Evolutionary conservation across 2,888 invertebrate genomes (phyloP).

Genomic region (Epinotia brunnichana): DNA sequence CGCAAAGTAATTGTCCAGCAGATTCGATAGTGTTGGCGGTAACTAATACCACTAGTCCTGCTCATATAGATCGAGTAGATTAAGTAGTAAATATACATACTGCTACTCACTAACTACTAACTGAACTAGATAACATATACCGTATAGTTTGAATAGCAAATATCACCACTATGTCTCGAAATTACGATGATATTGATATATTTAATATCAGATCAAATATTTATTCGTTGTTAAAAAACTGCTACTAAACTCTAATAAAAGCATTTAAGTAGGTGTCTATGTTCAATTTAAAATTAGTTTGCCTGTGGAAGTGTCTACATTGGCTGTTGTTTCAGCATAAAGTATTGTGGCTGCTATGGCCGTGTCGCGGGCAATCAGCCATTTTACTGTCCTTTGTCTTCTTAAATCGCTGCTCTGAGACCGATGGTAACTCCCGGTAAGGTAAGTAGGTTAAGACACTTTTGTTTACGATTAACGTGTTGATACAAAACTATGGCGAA

Average conservation of each 20-base stretch:
- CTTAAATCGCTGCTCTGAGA: constrained; percentile 72
- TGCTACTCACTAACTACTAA: not conserved
- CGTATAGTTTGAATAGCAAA: not conserved
- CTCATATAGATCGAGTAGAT: constrained; percentile 62
- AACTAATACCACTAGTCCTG: constrained; percentile 45
- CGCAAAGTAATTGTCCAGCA: constrained; percentile 78
- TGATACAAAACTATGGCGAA: not conserved
- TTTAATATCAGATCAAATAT: not conserved
- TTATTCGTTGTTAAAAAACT: too few species aligned
- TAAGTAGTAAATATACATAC: not conserved
- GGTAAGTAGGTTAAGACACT: constrained; percentile 24
- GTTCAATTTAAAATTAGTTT: constrained; percentile 16
- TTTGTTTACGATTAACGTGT: not conserved
- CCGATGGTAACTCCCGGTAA: constrained; percentile 47
- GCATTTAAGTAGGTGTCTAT: not conserved
- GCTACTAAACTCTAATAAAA: too few species aligned
- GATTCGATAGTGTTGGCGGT: not conserved
- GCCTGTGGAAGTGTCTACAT: constrained; percentile 30
- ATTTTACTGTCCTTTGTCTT: constrained; percentile 83
- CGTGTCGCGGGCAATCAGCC: constrained; percentile 78
- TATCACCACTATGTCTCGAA: not conserved
- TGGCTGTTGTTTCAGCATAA: constrained; percentile 31
- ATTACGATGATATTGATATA: not conserved
- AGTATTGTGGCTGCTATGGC: constrained; percentile 52
- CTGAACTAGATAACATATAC: not conserved